Conservation (phyloP, 2,113 vertebrate species). For the Erythrocercus mccallii region DNA sequence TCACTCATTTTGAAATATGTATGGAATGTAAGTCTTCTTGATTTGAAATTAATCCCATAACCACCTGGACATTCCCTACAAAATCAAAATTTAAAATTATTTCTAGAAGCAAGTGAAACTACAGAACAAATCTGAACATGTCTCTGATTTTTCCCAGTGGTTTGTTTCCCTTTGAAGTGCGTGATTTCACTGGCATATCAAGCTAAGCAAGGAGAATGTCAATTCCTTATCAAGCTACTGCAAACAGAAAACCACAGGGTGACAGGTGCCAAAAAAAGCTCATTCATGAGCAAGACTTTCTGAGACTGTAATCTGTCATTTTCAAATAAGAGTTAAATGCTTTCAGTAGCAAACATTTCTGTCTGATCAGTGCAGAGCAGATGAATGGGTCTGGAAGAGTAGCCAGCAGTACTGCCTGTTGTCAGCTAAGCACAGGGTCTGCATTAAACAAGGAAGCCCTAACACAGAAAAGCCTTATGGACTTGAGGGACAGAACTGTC, state of each 20-base stretch:
- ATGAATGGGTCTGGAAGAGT: neutral
- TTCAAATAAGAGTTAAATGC: neutral
- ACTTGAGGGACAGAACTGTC: neutral
- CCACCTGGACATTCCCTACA: neutral
- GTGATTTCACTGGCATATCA: neutral
- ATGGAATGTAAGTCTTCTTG: neutral
- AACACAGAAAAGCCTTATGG: neutral
- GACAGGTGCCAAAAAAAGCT: neutral
- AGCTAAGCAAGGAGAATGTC: neutral
- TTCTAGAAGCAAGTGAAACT: neutral
- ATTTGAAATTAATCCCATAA: neutral
- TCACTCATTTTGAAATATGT: neutral
- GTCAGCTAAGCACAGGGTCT: neutral
- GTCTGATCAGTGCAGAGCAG: neutral
- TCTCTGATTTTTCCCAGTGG: neutral
- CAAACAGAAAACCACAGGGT: neutral
- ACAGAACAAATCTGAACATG: neutral
- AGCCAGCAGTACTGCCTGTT: neutral
- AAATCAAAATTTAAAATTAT: neutral
- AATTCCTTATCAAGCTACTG: neutral
- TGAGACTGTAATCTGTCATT: neutral
- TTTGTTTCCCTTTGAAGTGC: neutral
- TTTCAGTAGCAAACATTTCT: neutral
- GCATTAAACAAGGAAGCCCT: neutral
- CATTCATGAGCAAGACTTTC: neutral